A percentile compares a stretch with the other conserved stretches of the same genome.
Evolutionary conservation across 64 coral and sea anemone species (phyloP).

Genomic region (Orbicella faveolata): DNA sequence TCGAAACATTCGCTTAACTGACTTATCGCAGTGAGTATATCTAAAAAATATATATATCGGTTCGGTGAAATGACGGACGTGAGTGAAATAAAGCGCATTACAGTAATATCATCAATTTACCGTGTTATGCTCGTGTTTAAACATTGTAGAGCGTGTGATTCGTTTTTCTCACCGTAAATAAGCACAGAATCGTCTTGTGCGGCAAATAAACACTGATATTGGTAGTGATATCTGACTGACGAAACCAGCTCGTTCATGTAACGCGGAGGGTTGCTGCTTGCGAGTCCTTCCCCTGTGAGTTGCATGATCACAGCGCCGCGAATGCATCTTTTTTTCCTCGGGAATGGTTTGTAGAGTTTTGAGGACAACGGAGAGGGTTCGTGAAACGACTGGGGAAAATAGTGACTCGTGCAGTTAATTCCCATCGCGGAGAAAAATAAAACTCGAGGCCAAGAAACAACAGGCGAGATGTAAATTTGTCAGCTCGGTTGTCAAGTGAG

Average conservation of each 20-base stretch:
- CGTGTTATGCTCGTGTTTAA: too few species aligned
- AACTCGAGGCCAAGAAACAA: neutral
- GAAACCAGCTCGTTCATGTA: slow-evolving; percentile 30
- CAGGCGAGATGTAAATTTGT: neutral
- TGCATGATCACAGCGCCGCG: slow-evolving; percentile 38
- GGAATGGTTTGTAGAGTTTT: slow-evolving; percentile 31
- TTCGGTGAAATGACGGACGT: too few species aligned
- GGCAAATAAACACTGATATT: slow-evolving; percentile 52
- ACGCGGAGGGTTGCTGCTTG: slow-evolving; percentile 23
- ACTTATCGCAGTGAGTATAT: too few species aligned
- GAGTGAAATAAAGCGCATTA: too few species aligned
- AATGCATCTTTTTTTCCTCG: slow-evolving; percentile 3
- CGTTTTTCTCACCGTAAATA: slow-evolving; percentile 43
- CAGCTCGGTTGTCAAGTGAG: too few species aligned
- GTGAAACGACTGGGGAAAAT: neutral
- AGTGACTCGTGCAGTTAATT: slow-evolving; percentile 2
- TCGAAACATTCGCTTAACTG: too few species aligned
- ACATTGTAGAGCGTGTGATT: too few species aligned
- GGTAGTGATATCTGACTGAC: slow-evolving; percentile 51
- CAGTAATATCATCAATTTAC: too few species aligned
- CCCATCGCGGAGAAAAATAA: neutral
- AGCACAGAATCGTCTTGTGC: slow-evolving; percentile 48
- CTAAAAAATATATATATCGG: too few species aligned
- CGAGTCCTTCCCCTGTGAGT: slow-evolving; percentile 54
- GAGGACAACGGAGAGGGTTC: neutral